Evolutionary conservation across 2,797 vertebrate genomes (phyloP), one percentile per base, ranked within the genome.

Genomic region (Melanotaenia maccullochi): DNA sequence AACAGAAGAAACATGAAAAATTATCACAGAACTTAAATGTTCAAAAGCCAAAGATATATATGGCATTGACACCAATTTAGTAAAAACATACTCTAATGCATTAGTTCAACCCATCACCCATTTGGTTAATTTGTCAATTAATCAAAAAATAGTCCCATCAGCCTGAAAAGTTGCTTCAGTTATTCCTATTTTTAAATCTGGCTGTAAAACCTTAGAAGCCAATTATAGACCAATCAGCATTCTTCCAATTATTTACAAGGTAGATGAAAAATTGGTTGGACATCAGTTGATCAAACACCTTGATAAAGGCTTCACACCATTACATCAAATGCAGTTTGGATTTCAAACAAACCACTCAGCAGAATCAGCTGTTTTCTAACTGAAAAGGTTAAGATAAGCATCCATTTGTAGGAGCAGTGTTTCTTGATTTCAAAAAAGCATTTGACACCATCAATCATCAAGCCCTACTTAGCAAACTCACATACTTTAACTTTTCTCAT

Each of bases 71-170:
- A 20, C 24, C 4, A 20, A 44, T 9, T 28, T 30, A 6, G 16
- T 44, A 25, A 61, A 44, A 30, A 28, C 16, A 18, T 16, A 24
- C 11, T 5, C 11, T 2, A 9, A 38, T 24, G 33, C n/a, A n/a
- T 12, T 38, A 9, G 20, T 40, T 2, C 3, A 9, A 20, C 5
- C 16, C 14, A 20, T 30, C 1, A 42, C 22, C 18, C 16, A 12
- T 6, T 35, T 61, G 24, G 60, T 61, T 44, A 44, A 61, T 25
- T 42, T 30, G 38, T 61, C 60, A 28, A 25, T 61, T 11, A 28
- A 20, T 30, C 7, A 18, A 20, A 42, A 61, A 44, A 16, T 14
- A 40, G 59, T 60, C 42, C 24, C 59, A 28, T 4, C 12, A 13
- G 24, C 14, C 16, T 60, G 35, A 13, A 60, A 60, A 32, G 8